A percentile compares a stretch with the other conserved stretches of the same genome.
Conservation (phyloP, 2,113 vertebrate genomes). For the Lophotis ruficrista region DNA sequence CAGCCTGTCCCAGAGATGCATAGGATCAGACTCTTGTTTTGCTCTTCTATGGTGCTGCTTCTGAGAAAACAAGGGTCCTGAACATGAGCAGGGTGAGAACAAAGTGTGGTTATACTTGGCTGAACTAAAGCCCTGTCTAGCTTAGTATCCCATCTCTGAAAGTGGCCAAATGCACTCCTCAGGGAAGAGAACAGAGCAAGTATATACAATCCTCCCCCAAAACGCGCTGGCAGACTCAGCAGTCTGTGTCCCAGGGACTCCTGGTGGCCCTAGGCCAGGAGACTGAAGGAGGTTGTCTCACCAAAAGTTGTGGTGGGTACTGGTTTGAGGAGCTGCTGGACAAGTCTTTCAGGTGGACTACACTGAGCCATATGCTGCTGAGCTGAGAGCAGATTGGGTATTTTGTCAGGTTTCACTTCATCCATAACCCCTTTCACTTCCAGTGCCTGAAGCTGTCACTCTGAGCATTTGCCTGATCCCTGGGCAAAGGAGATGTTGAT, state of each 20-base stretch:
- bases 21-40: neutral
- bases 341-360: neutral
- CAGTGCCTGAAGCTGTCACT: neutral
- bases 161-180: neutral
- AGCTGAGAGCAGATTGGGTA: neutral
- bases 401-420: neutral
- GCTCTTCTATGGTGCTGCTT: neutral
- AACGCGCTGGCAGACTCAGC: neutral
- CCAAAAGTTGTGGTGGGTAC: accelerated
- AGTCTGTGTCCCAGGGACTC: neutral
- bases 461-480: neutral
- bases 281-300: neutral
- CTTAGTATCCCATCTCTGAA: neutral
- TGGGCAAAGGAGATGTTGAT: neutral
- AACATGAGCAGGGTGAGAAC: neutral
- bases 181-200: neutral
- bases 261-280: neutral
- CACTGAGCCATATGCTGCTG: accelerated
- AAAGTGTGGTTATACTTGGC: neutral
- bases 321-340: neutral
- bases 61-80: neutral
- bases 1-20: neutral
- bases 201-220: neutral
- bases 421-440: neutral
- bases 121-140: neutral